Percentiles rank a stretch among this genome's conserved stretches.
These are phyloP conservation scores for Tetheella fluctuosa DNA, from an alignment of 2,888 invertebrate species.

Conservation along the genomic window DNA sequence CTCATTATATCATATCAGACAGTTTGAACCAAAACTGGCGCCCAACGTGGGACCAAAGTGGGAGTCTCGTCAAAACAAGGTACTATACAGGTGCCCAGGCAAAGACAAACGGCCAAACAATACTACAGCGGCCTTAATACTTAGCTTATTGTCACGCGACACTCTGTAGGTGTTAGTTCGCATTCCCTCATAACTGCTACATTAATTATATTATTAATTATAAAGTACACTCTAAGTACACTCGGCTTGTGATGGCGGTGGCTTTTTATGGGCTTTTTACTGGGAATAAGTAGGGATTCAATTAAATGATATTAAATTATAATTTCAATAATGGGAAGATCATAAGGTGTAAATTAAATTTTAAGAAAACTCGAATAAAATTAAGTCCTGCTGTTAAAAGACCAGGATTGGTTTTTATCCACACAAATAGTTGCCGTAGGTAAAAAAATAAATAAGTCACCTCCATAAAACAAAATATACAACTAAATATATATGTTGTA, in stretches of 20 bases:
- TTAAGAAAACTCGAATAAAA: too few relatives aligned
- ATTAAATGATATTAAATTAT: background rate
- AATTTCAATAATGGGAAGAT: too few relatives aligned
- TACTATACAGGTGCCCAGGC: slow-evolving; percentile 39
- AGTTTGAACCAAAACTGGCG: slow-evolving; percentile 12
- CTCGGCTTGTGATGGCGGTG: slow-evolving; percentile 14
- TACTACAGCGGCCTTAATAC: slow-evolving; percentile 67
- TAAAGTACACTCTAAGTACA: slow-evolving; percentile 34
- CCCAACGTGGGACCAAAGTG: slow-evolving; percentile 14
- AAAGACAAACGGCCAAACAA: slow-evolving; percentile 52
- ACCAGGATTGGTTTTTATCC: too few relatives aligned
- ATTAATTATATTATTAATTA: slow-evolving; percentile 50
- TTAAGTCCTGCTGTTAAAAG: too few relatives aligned
- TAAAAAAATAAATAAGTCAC: too few relatives aligned
- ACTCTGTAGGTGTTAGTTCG: slow-evolving; percentile 72
- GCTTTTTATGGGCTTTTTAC: slow-evolving; percentile 6
- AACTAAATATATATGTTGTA: background rate
- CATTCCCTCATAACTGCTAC: slow-evolving; percentile 71
- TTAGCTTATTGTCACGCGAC: slow-evolving; percentile 79
- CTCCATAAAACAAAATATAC: background rate
- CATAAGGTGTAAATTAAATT: too few relatives aligned
- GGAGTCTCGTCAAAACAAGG: background rate
- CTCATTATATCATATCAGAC: background rate
- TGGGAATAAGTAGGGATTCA: too few relatives aligned
- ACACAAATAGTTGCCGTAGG: too few relatives aligned